Base-by-base conservation (phyloP, 2,888 invertebrate genomes). In the Trachelus troglodyta region DNA sequence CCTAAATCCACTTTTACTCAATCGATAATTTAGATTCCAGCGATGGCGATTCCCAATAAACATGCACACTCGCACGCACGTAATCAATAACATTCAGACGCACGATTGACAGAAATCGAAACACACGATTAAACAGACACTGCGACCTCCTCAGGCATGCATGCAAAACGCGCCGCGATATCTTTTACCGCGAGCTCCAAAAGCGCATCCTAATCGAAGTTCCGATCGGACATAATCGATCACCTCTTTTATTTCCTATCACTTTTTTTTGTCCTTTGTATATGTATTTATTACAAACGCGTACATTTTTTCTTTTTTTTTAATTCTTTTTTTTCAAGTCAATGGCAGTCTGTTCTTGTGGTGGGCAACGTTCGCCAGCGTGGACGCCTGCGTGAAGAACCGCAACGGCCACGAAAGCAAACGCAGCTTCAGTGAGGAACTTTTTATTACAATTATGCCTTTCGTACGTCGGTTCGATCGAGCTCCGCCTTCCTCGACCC, bases 311-410 rank as follows among this genome's bases (percentile, higher is more conserved):
- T 12, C 34, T 4, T 75, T 76, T 34, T 69, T 75, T 33, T 76
- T 34, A 31, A n/a, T 68, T 15, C 4, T 23, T 56, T 33, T 75
- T 15, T 69, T 75, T 82, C 80, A 79, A 84, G 80, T 84, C 82
- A 84, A 86, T 86, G 86, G 87, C 88, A 88, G 87, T 87, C 87
- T 87, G 86, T 85, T 84, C 82, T 86, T 84, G 80, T 82, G 83
- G 81, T 81, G 80, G 56, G 83, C 84, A 75, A 79, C 82, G 76
- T 84, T 85, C 77, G 75, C 80, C 23, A 35, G 35, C 40, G 78
- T 81, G 81, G 34, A 77, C 12, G 15, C 37, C 15, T 77, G 75
- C 37, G 23, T 23, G 0, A 31, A 71, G 15, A 69, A 80, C 82
- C 79, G 75, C 80, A 75, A 75, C 76, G 12, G 69, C 76, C 83